A percentile compares a stretch with the other conserved stretches of the same genome.
Evolutionary conservation across 1,140 invertebrate genomes (phyloP).

Genomic region (Drosophila dunni): DNA sequence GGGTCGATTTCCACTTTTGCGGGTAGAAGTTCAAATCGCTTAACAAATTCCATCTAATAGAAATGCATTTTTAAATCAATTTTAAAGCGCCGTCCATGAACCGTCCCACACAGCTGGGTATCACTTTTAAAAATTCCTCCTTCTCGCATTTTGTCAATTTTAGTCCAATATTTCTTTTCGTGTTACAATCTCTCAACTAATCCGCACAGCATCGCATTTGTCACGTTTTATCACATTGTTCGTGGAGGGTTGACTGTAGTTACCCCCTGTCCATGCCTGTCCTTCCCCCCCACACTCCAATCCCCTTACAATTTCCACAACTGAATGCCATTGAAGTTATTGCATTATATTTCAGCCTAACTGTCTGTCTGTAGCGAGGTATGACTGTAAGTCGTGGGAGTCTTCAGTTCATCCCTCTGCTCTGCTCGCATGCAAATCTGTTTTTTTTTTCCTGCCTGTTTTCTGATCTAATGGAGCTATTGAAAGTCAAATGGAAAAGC

Average conservation of each 20-base stretch:
- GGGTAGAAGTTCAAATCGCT: constrained; percentile 44
- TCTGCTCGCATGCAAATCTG: constrained; percentile 31
- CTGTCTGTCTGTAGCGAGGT: constrained; percentile 7
- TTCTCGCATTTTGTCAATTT: constrained; percentile 7
- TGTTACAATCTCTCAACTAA: constrained; percentile 30
- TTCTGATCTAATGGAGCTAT: constrained; percentile 45
- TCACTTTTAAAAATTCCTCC: background rate
- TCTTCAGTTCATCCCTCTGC: constrained; percentile 10
- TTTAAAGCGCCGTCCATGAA: constrained; percentile 37
- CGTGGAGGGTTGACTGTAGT: constrained; percentile 23
- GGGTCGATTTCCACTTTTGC: constrained; percentile 13
- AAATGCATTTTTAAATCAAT: constrained; percentile 59
- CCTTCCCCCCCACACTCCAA: background rate
- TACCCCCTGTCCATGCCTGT: background rate
- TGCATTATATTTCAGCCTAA: constrained; percentile 40
- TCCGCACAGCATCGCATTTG: constrained; percentile 51
- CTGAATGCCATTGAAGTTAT: constrained; percentile 44
- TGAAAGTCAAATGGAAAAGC: constrained; percentile 25
- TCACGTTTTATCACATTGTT: constrained; percentile 52
- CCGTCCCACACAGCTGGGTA: constrained; percentile 28
- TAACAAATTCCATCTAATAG: constrained; percentile 52
- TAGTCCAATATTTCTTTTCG: constrained; percentile 4
- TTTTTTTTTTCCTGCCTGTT: constrained; percentile 5
- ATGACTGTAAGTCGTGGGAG: constrained; percentile 20
- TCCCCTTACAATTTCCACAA: background rate